These are phyloP conservation scores for Megaceryle maxima DNA, from an alignment of 2,113 vertebrate genomes.

Conservation along the genomic window DNA sequence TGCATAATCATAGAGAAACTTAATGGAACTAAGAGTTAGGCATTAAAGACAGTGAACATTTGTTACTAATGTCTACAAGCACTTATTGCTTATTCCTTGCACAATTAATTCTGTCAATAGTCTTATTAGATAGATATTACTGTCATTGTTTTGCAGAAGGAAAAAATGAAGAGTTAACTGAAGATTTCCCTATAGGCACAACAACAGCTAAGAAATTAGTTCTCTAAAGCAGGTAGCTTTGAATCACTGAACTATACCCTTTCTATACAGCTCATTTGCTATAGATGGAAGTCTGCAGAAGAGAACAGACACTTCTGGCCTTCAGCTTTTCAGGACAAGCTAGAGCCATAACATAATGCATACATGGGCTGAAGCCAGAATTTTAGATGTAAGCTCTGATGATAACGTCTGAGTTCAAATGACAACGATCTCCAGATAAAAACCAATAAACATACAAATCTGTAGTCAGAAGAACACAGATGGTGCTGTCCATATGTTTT, in stretches of 20 bases:
- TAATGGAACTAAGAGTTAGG: background rate
- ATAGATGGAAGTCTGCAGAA: background rate
- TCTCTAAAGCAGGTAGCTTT: background rate
- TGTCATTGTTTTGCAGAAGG: background rate
- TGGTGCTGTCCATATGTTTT: slow-evolving; percentile 41
- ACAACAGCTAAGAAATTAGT: background rate
- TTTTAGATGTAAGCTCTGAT: background rate
- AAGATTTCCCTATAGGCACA: background rate
- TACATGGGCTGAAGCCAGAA: background rate
- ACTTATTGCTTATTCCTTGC: background rate
- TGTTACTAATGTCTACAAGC: background rate
- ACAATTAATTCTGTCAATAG: background rate
- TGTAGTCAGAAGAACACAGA: slow-evolving; percentile 5
- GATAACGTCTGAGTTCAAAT: slow-evolving; percentile 18
- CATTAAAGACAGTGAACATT: background rate
- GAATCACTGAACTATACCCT: background rate
- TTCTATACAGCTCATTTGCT: background rate
- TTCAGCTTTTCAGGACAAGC: background rate
- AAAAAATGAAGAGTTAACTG: background rate
- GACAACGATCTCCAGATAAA: background rate
- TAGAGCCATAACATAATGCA: background rate
- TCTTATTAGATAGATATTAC: background rate
- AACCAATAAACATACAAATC: slow-evolving; percentile 8
- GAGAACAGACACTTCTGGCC: background rate
- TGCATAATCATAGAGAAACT: background rate